phyloP scores from a whole-genome alignment of 2,113 vertebrate genomes.

The Zosterops lateralis region DNA sequence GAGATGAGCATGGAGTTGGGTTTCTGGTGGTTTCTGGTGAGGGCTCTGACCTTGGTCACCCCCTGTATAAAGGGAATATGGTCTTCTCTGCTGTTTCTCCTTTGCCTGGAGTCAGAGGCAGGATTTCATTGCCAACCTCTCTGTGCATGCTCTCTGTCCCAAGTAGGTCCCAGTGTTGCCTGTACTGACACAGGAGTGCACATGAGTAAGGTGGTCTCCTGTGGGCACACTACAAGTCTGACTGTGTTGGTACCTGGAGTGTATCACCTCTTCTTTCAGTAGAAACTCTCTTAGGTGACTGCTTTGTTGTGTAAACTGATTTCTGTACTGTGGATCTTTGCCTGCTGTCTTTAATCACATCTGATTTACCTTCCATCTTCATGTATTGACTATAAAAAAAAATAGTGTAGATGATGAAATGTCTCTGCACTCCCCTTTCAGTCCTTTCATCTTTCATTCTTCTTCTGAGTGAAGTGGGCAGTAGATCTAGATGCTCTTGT shows the following conservation, averaged over 20 bases:
- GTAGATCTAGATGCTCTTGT: not conserved
- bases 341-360: conserved; percentile 1
- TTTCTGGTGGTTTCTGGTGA: not conserved
- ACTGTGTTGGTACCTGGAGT: conserved; percentile 14
- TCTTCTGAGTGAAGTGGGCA: conserved; percentile 30
- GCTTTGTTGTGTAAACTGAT: conserved; percentile 19
- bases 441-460: not conserved
- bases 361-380: conserved; percentile 30
- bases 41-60: not conserved
- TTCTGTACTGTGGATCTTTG: conserved; percentile 39
- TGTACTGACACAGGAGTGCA: not conserved
- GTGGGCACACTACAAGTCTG: not conserved
- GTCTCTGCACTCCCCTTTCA: not conserved
- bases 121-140: conserved; percentile 8
- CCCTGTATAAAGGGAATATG: not conserved
- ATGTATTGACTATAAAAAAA: not conserved
- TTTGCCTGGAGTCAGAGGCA: conserved; percentile 16
- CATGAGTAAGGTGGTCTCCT: not conserved
- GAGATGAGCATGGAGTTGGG: conserved; percentile 51
- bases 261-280: not conserved
- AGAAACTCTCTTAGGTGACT: not conserved
- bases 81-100: not conserved
- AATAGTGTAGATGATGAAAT: not conserved
- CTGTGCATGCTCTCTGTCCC: conserved; percentile 15
- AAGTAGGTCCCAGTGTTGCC: not conserved